Conservation (phyloP, 1,140 invertebrate species). For the Microplitis mediator region DNA sequence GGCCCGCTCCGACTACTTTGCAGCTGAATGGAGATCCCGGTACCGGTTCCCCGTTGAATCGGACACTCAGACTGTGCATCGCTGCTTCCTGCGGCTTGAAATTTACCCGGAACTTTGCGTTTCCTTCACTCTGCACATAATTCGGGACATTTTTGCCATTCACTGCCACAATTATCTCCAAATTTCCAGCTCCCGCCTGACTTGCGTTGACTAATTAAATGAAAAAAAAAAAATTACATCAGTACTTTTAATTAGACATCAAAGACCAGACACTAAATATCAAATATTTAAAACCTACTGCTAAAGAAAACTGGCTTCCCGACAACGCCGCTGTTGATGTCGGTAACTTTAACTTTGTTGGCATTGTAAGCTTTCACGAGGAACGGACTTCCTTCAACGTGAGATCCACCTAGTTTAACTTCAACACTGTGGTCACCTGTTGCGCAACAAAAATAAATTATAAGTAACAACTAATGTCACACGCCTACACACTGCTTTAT, state of each 20-base stretch:
- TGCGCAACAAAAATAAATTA: no score
- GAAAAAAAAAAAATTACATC: not conserved
- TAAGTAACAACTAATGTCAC: no score
- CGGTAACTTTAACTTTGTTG: constrained; percentile 86
- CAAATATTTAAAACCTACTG: constrained; percentile 71
- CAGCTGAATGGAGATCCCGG: constrained; percentile 91
- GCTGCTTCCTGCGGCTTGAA: constrained; percentile 95
- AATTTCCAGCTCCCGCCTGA: constrained; percentile 88
- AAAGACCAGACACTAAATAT: no score
- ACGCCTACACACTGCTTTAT: not conserved
- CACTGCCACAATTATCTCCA: constrained; percentile 98
- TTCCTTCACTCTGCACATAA: constrained; percentile 96
- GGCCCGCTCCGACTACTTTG: constrained; percentile 71
- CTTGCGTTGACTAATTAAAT: constrained; percentile 74
- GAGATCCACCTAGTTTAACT: constrained; percentile 78
- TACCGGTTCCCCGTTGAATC: constrained; percentile 95
- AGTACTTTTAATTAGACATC: no score
- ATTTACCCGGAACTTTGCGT: constrained; percentile 93
- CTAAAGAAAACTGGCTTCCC: constrained; percentile 92
- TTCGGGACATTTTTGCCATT: constrained; percentile 97
- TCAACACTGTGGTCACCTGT: constrained; percentile 90
- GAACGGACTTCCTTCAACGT: constrained; percentile 93
- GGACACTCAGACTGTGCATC: constrained; percentile 85
- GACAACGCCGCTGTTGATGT: constrained; percentile 86
- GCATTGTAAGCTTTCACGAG: constrained; percentile 95